A percentile compares a stretch with the other conserved stretches of the same genome.
phyloP scores from a whole-genome alignment of 30 jellyfish, hydroid and myxozoan genomes.

The Sanderia malayensis region DNA sequence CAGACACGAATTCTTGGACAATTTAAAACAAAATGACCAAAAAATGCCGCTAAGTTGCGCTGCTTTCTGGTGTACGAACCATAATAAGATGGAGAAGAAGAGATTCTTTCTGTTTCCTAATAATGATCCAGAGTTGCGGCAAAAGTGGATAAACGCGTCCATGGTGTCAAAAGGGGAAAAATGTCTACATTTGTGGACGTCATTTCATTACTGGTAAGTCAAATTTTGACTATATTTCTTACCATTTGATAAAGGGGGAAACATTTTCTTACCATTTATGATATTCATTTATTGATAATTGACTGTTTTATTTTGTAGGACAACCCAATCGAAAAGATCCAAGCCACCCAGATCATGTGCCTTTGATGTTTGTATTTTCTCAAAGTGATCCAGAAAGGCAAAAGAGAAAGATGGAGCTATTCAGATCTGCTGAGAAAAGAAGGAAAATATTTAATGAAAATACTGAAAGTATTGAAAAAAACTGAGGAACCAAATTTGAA shows the following conservation, averaged over 20 bases:
- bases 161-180: background rate
- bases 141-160: slow-evolving; percentile 1
- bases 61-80: background rate
- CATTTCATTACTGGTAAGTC: background rate
- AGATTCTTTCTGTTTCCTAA: too few species aligned
- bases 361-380: background rate
- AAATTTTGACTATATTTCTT: background rate
- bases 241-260: background rate
- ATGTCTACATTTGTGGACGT: slow-evolving; percentile 1
- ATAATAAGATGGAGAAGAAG: background rate
- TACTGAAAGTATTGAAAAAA: background rate
- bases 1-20: background rate
- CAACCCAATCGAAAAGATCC: background rate
- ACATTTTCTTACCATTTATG: background rate
- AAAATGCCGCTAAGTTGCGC: background rate
- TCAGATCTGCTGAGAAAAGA: slow-evolving; percentile 1
- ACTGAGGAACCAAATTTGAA: background rate
- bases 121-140: background rate
- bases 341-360: slow-evolving; percentile 1
- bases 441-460: background rate
- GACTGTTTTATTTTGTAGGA: background rate
- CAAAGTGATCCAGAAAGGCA: slow-evolving; percentile 1
- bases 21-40: background rate
- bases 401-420: background rate
- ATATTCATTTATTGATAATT: background rate